Percentiles rank a stretch among this genome's conserved stretches.
Conservation (phyloP, 2,113 vertebrate species). For the Proteles cristata region DNA sequence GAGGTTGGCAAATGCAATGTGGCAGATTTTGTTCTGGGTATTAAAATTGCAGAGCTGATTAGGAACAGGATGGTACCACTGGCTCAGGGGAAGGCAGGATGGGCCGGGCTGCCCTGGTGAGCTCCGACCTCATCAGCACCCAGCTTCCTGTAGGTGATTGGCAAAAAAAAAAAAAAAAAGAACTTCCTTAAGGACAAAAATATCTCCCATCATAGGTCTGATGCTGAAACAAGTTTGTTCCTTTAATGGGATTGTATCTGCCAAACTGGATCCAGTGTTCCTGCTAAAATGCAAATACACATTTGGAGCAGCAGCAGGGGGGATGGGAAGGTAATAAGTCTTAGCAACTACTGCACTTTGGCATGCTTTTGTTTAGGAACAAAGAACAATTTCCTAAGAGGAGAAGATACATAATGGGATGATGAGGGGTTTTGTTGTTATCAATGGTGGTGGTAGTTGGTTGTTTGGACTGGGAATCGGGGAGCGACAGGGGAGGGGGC, state of each 20-base stretch:
- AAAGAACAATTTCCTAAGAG: not conserved
- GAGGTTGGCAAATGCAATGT: not conserved
- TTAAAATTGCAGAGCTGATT: not conserved
- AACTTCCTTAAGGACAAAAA: not conserved
- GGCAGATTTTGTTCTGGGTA: not conserved
- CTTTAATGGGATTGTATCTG: not conserved
- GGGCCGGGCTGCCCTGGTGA: not conserved
- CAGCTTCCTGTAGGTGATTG: not conserved
- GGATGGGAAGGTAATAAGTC: not conserved
- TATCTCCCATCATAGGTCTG: not conserved
- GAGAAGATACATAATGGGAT: not conserved
- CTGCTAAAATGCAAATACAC: not conserved
- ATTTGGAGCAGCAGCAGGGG: not conserved
- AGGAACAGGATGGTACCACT: not conserved
- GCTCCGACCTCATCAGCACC: not conserved
- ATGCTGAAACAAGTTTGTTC: conserved; percentile 39
- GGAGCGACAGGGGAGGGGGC: not conserved
- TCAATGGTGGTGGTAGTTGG: not conserved
- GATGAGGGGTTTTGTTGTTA: not conserved
- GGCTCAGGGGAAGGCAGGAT: not conserved
- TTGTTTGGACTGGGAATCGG: not conserved
- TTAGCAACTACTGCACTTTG: not conserved
- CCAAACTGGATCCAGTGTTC: not conserved
- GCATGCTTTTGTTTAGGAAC: not conserved
- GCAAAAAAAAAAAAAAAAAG: conserved; percentile 34